phyloP scores from a whole-genome alignment of 2,888 invertebrate species.

The Homarus gammarus region DNA sequence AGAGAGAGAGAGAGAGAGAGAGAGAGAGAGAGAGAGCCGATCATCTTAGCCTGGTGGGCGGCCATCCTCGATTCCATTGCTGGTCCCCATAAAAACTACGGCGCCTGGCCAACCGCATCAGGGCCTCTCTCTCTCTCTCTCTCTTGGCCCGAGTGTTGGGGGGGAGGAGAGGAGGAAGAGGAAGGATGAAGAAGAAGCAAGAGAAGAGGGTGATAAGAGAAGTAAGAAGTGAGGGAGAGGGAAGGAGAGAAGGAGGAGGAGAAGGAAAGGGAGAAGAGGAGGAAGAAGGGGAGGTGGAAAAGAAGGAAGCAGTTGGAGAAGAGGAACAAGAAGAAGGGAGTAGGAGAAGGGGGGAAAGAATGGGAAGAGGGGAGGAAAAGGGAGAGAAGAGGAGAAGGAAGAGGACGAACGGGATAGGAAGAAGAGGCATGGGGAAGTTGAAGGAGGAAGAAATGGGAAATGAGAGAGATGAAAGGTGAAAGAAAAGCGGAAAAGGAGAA shows the following conservation, averaged over 20 bases:
- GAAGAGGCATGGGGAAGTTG: not conserved
- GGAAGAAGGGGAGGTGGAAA: not conserved
- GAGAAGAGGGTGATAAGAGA: not conserved
- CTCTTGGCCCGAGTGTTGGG: not conserved
- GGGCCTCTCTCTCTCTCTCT: not conserved
- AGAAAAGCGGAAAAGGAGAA: not conserved
- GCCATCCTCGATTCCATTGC: constrained; percentile 58
- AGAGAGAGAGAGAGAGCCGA: constrained; percentile 46
- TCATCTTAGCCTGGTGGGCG: constrained; percentile 51
- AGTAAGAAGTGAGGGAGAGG: constrained; percentile 9
- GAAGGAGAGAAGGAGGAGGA: not conserved
- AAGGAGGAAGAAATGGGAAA: not conserved
- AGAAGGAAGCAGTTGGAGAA: not conserved
- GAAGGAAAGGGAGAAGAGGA: not conserved
- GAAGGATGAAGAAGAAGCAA: not conserved
- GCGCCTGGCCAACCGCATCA: constrained; percentile 25
- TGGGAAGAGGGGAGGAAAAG: not conserved
- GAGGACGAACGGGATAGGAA: not conserved
- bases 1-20: no score
- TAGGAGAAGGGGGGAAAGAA: no score
- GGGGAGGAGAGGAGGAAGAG: not conserved
- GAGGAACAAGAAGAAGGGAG: not conserved
- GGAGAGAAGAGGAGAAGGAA: not conserved
- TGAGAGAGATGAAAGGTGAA: not conserved
- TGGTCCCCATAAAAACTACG: constrained; percentile 35